A percentile compares a stretch with the other conserved stretches of the same genome.
Evolutionary conservation across 2,797 vertebrate species (phyloP).

Genomic region (Chaenodraco wilsoni): DNA sequence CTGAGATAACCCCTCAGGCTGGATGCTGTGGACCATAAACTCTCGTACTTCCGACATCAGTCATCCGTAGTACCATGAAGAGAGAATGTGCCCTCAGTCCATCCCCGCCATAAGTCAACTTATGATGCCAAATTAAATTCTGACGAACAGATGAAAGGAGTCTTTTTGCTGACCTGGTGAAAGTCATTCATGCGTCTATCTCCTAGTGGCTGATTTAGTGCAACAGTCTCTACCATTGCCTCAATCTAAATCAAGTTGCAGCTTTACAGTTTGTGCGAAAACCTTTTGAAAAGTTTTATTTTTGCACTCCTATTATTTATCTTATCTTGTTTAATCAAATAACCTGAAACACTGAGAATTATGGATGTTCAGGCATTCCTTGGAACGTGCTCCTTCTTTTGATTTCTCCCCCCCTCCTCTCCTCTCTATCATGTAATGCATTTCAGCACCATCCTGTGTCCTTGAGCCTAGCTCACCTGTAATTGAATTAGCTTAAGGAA

Average conservation of each 20-base stretch:
- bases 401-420: neutral
- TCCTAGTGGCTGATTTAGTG: constrained; percentile 36
- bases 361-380: constrained; percentile 7
- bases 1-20: neutral
- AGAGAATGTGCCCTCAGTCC: constrained; percentile 16
- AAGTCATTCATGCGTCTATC: constrained; percentile 39
- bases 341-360: constrained; percentile 16
- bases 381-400: neutral
- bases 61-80: constrained; percentile 21
- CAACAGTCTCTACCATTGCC: neutral
- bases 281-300: neutral
- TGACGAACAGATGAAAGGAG: constrained; percentile 39
- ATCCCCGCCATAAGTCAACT: constrained; percentile 42
- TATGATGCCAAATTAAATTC: constrained; percentile 38
- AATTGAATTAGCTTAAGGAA: constrained; percentile 52
- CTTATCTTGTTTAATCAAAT: neutral
- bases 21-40: constrained; percentile 27
- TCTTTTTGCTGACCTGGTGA: constrained; percentile 42
- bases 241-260: neutral
- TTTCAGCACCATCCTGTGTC: constrained; percentile 42
- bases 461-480: constrained; percentile 41
- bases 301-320: constrained; percentile 1
- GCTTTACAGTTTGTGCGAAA: constrained; percentile 9
- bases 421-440: constrained; percentile 38
- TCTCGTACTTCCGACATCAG: constrained; percentile 30